Evolutionary conservation across 1,140 invertebrate genomes (phyloP), one percentile per base, ranked within the genome.

Genomic region (Neodiprion fabricii): DNA sequence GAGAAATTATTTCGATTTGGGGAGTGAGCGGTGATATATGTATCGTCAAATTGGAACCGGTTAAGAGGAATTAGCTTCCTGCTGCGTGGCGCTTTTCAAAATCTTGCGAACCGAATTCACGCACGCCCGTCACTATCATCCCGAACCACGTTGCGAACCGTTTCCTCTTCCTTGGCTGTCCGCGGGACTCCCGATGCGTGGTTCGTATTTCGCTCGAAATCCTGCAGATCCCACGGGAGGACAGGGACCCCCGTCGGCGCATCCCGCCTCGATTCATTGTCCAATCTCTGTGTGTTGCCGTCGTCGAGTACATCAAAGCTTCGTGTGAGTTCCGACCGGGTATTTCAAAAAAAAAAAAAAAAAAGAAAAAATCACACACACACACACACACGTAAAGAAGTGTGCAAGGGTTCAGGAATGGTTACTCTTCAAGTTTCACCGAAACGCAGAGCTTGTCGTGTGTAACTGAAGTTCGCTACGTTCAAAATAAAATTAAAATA

Each of bases 241-340:
- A 69, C 40, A 23, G 67, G 17, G 40, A 21, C 67, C 67, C 67
- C 67, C 40, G 67, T 69, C 10, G 67, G 14, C 40, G 53, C 11
- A 65, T 17, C 12, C 61, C 17, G 61, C 61, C 12, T 65, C 12
- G 1, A 14, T 1, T 23, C 67, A 69, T 69, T 69, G 67, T 69
- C 40, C 67, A 23, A 23, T 23, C 67, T 23, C 67, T 23, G 67
- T 69, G 67, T 23, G 67, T 47, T 23, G 40, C 67, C 67, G 17
- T 69, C 67, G 67, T 17, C 67, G 67, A 23, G 17, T 12, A 47
- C 67, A 69, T 69, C 67, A 69, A 69, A 69, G 67, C 67, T 69
- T 69, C 67, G 67, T 69, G 67, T 69, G 67, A 23, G 67, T 69
- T 69, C 67, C 67, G 67, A 69, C 67, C 2, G 1, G 28, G 28